Conservation (phyloP, 2,113 vertebrate species). For the Heptranchias perlo region DNA sequence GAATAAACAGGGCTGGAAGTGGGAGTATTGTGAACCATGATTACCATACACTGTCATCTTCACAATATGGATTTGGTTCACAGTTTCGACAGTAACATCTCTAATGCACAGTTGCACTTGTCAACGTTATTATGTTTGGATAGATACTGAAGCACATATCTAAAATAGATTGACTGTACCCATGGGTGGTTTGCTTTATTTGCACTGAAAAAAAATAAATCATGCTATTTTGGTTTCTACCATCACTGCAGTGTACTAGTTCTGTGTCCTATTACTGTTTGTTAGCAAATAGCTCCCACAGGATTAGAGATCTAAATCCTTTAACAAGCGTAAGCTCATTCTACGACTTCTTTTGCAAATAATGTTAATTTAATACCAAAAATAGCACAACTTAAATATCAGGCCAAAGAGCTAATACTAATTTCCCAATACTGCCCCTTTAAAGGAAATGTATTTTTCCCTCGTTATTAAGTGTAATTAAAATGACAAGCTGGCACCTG, state of each 20-base stretch:
- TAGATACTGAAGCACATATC: background rate
- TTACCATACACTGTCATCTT: background rate
- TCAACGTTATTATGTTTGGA: background rate
- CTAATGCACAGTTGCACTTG: background rate
- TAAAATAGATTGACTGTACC: background rate
- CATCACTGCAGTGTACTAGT: background rate
- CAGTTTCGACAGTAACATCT: background rate
- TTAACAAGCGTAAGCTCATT: background rate
- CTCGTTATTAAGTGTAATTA: background rate
- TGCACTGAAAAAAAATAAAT: background rate
- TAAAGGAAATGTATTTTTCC: background rate
- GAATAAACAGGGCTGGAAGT: background rate
- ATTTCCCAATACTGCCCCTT: background rate
- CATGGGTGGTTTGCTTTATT: background rate
- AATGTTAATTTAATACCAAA: background rate
- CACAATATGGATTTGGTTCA: background rate
- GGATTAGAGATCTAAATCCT: background rate
- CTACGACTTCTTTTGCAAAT: background rate
- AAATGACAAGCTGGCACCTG: background rate
- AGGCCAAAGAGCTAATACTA: background rate
- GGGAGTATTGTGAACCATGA: background rate
- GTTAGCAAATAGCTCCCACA: background rate
- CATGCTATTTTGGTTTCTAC: background rate
- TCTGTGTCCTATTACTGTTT: background rate
- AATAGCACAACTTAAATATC: conserved; percentile 7